A percentile compares a stretch with the other conserved stretches of the same genome.
Conservation (phyloP, 2,113 vertebrate species). For the Dicentrarchus labrax region DNA sequence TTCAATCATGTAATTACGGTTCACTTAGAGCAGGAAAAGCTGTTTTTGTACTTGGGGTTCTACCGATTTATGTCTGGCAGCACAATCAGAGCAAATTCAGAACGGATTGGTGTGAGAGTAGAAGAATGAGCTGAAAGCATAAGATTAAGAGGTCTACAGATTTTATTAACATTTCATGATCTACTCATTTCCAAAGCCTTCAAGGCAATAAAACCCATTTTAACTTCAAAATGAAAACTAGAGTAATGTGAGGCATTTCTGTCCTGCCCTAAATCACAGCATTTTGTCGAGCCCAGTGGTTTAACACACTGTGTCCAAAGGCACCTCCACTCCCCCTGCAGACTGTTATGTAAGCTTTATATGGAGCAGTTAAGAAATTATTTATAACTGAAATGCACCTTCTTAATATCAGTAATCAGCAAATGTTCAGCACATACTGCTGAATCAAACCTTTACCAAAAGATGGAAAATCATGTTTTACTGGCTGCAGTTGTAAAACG, state of each 20-base stretch:
- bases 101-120: background rate
- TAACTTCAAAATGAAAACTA: slow-evolving; percentile 28
- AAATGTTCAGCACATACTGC: slow-evolving; percentile 16
- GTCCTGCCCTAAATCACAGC: slow-evolving; percentile 28
- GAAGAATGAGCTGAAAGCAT: slow-evolving; percentile 10
- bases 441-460: slow-evolving; percentile 19
- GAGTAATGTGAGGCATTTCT: slow-evolving; percentile 14
- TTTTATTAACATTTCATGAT: slow-evolving; percentile 50
- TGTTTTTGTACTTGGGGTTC: background rate
- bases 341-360: slow-evolving; percentile 37
- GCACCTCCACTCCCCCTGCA: slow-evolving; percentile 22
- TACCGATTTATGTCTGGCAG: background rate
- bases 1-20: slow-evolving; percentile 12
- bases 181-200: slow-evolving; percentile 32
- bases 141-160: slow-evolving; percentile 16
- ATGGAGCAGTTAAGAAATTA: slow-evolving; percentile 32
- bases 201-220: slow-evolving; percentile 31
- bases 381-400: slow-evolving; percentile 46
- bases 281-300: slow-evolving; percentile 27
- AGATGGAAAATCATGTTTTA: background rate
- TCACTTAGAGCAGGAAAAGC: slow-evolving; percentile 6
- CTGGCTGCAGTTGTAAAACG: background rate
- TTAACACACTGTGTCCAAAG: slow-evolving; percentile 31
- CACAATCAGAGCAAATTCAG: slow-evolving; percentile 10
- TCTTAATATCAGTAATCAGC: slow-evolving; percentile 41